Evolutionary conservation across 1,140 invertebrate species (phyloP).

Genomic region (Uloborus diversus): DNA sequence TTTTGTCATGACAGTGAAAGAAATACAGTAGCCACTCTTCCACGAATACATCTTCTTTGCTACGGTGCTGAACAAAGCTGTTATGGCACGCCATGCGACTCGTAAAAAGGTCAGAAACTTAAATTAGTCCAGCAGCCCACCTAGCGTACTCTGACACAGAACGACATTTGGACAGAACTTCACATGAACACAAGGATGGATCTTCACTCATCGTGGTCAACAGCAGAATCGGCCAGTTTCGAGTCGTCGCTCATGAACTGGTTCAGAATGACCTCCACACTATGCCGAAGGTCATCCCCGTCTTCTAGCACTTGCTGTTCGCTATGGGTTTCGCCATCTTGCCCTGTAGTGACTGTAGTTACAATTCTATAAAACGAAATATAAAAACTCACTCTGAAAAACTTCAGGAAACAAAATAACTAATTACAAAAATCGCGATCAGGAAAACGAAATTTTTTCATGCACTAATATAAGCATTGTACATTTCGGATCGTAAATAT

Average conservation of each 20-base stretch:
- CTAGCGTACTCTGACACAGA: neutral
- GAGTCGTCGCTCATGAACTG: slow-evolving; percentile 24
- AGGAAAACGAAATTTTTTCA: no score
- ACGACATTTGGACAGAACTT: slow-evolving; percentile 4
- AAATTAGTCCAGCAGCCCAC: slow-evolving; percentile 7
- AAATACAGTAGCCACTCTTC: slow-evolving; percentile 7
- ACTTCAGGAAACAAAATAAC: neutral
- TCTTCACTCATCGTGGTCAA: slow-evolving; percentile 13
- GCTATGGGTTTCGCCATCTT: neutral
- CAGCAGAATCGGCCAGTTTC: neutral
- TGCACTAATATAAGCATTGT: no score
- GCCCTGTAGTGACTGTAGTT: slow-evolving; percentile 32
- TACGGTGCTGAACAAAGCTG: slow-evolving; percentile 50
- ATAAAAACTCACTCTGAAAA: neutral
- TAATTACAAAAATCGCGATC: neutral
- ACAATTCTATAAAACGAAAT: slow-evolving; percentile 15
- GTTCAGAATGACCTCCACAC: slow-evolving; percentile 39
- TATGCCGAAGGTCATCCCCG: slow-evolving; percentile 41
- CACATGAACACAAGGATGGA: neutral
- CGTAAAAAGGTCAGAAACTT: slow-evolving; percentile 23
- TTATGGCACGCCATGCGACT: slow-evolving; percentile 51
- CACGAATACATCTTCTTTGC: slow-evolving; percentile 24
- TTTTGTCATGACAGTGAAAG: slow-evolving; percentile 28
- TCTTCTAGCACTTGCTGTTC: slow-evolving; percentile 3
- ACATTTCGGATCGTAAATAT: no score